A percentile compares a stretch with the other conserved stretches of the same genome.
Conservation (phyloP, 2,113 vertebrate genomes). For the Labeo rohita region DNA sequence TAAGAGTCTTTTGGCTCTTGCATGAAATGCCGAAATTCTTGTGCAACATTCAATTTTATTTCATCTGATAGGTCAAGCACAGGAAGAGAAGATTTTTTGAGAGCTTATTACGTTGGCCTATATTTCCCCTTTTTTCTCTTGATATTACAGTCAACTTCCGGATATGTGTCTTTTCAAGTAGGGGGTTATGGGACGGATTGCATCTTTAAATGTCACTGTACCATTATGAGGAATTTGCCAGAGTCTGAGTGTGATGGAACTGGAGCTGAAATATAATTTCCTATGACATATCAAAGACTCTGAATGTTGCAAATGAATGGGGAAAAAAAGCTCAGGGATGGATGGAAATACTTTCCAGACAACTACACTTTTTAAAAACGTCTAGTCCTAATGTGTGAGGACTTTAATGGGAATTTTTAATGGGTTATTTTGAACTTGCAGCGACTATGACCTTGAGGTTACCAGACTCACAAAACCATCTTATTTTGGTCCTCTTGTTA, state of each 20-base stretch:
- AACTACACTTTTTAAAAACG: neutral
- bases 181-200: slow-evolving; percentile 4
- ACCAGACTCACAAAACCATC: neutral
- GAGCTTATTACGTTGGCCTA: slow-evolving; percentile 28
- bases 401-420: neutral
- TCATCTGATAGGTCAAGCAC: slow-evolving; percentile 26
- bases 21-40: slow-evolving; percentile 22
- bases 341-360: neutral
- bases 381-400: neutral
- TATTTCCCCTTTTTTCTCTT: slow-evolving; percentile 26
- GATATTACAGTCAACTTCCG: slow-evolving; percentile 21
- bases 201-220: slow-evolving; percentile 39
- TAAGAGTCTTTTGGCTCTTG: slow-evolving; percentile 16
- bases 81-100: slow-evolving; percentile 9
- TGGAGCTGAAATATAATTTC: neutral
- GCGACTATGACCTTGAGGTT: slow-evolving; percentile 16
- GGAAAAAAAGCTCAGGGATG: neutral
- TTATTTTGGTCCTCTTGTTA: neutral
- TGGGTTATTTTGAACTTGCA: neutral
- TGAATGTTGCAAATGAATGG: neutral
- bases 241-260: neutral
- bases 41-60: slow-evolving; percentile 30
- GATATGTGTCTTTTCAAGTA: neutral
- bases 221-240: slow-evolving; percentile 24
- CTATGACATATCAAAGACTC: neutral